Conservation (phyloP, 2,888 invertebrate species). For the Griposia aprilina region DNA sequence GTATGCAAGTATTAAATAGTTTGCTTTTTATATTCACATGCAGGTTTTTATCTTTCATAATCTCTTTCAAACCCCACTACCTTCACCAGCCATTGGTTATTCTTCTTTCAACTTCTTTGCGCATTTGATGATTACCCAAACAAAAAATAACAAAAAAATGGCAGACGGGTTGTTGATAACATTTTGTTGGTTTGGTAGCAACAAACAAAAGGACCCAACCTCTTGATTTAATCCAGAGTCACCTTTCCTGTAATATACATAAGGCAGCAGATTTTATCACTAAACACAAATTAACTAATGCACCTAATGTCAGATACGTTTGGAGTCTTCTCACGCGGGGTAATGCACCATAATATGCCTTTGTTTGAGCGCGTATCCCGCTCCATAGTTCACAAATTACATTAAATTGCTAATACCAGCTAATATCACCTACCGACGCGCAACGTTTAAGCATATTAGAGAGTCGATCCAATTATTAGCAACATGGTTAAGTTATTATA, state of each 20-base stretch:
- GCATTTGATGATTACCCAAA: too few relatives aligned
- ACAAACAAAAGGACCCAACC: neutral
- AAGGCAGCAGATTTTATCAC: too few relatives aligned
- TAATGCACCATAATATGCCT: conserved; percentile 42
- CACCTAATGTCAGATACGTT: conserved; percentile 16
- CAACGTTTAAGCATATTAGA: conserved; percentile 52
- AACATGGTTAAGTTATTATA: conserved; percentile 34
- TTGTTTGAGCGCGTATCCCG: conserved; percentile 48
- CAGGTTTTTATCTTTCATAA: too few relatives aligned
- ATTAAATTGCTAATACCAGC: conserved; percentile 61
- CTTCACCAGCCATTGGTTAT: too few relatives aligned
- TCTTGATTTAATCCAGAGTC: neutral
- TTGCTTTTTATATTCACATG: too few relatives aligned
- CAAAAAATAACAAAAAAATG: too few relatives aligned
- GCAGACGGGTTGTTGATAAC: neutral
- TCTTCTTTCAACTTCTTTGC: too few relatives aligned
- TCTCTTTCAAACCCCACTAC: too few relatives aligned
- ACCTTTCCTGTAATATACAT: neutral
- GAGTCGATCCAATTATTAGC: conserved; percentile 52
- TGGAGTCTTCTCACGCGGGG: conserved; percentile 35
- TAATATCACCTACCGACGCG: conserved; percentile 54
- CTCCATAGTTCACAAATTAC: conserved; percentile 56
- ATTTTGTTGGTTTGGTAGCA: neutral
- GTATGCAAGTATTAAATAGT: too few relatives aligned
- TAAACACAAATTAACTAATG: conserved; percentile 14